Base-by-base conservation (phyloP, 2,888 invertebrate species). In the Dorcus parallelipipedus region DNA sequence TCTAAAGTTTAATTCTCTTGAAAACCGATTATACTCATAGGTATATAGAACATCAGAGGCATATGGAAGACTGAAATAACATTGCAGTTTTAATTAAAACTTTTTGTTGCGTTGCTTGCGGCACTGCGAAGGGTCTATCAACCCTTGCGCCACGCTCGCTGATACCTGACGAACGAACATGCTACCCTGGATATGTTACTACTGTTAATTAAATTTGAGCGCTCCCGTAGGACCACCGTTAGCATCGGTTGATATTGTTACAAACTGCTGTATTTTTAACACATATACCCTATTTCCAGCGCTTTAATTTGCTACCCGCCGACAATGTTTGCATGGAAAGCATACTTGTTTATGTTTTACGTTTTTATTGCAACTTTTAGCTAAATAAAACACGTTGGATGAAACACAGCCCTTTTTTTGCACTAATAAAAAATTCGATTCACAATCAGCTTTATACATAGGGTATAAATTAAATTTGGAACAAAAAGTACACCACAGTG, bases 161-260 rank as follows among this genome's bases (percentile, higher is more conserved):
- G 60, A 63, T 64, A 62, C 62, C 63, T 65, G 59, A 64, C 63
- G 56, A 61, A 60, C 61, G 45, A 20, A 62, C 59, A 54, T 54
- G 56, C 45, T 52, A 59, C 49, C 54, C 62, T 58, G 62, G 55
- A 64, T 64, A 63, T 65, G 65, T 67, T 67, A 63, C 63, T 54
- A 65, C 63, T 67, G 67, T 68, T 67, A 68, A 68, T 67, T 68
- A 67, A 68, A 67, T 68, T 67, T 60, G 61, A 67, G 61, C 64
- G 51, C 52, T 54, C 66, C 64, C 67, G 23, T 38, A 64, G 64
- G 67, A 56, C 23, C 41, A 49, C 58, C 58, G 48, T 59, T 59
- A 50, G 41, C 53, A 52, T 52, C n/a, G 52, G 33, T 52, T 48
- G 52, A 57, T 57, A 57, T 57, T 53, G 52, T 48, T 52, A 41